These are phyloP conservation scores for Phengaris arion DNA, from an alignment of 2,888 invertebrate genomes.

Conservation along the genomic window DNA sequence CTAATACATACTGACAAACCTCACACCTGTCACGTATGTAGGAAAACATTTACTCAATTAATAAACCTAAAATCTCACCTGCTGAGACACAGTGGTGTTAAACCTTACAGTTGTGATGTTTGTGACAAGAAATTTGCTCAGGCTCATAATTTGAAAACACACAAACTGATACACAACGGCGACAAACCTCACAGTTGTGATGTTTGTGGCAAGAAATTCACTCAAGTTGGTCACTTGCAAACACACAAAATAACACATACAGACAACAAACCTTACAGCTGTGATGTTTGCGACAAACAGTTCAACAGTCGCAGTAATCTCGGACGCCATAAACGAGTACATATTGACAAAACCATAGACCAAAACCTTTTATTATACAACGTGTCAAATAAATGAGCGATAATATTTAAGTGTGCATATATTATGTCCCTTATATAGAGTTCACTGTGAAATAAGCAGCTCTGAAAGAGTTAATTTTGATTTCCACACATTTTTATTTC, in stretches of 20 bases:
- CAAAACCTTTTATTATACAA: too few relatives aligned
- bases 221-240: not conserved
- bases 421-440: too few relatives aligned
- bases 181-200: not conserved
- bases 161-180: not conserved
- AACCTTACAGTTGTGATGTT: constrained; percentile 1
- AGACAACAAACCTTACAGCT: not conserved
- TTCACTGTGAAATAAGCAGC: too few relatives aligned
- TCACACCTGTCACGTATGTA: not conserved
- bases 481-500: too few relatives aligned
- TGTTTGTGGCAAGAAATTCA: not conserved
- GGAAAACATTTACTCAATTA: not conserved
- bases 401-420: too few relatives aligned
- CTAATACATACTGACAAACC: not conserved
- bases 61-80: not conserved
- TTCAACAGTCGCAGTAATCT: not conserved
- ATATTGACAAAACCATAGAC: too few relatives aligned
- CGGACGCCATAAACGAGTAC: not conserved
- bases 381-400: too few relatives aligned
- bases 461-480: too few relatives aligned
- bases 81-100: not conserved
- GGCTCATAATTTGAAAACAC: not conserved
- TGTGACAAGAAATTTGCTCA: not conserved
- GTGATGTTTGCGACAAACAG: not conserved
- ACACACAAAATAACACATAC: not conserved